These are phyloP conservation scores for Drosophila tani DNA, from an alignment of 1,140 invertebrate genomes.

Conservation along the genomic window DNA sequence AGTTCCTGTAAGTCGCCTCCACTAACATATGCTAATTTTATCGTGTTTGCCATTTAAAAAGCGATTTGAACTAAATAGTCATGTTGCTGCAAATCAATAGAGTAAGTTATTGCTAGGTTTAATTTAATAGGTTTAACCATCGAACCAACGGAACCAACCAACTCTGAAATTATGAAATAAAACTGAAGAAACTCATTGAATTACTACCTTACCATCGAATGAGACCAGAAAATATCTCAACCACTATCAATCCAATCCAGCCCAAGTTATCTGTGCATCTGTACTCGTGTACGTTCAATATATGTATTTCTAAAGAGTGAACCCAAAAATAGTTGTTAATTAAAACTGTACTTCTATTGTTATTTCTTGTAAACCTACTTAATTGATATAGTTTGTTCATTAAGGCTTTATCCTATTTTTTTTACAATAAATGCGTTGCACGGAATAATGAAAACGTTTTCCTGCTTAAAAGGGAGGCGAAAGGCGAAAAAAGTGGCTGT, in stretches of 20 bases:
- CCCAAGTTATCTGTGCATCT: constrained; percentile 18
- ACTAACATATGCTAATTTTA: constrained; percentile 37
- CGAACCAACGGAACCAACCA: constrained; percentile 5
- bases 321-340: constrained; percentile 73
- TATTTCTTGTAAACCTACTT: constrained; percentile 52
- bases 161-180: constrained; percentile 26
- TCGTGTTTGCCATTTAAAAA: constrained; percentile 68
- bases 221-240: constrained; percentile 45
- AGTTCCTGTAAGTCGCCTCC: constrained; percentile 32
- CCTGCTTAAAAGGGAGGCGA: constrained; percentile 7
- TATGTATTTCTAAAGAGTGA: constrained; percentile 55
- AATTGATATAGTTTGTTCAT: constrained; percentile 40
- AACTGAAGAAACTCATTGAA: constrained; percentile 40
- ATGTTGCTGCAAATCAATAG: constrained; percentile 58
- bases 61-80: constrained; percentile 68
- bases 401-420: constrained; percentile 43
- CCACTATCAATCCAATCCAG: constrained; percentile 8
- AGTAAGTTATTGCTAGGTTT: constrained; percentile 18
- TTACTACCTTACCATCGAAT: constrained; percentile 23
- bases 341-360: constrained; percentile 41
- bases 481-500: constrained; percentile 20
- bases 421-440: constrained; percentile 69
- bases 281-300: constrained; percentile 38
- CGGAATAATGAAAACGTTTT: constrained; percentile 26
- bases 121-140: constrained; percentile 23